Evolutionary conservation across 2,888 invertebrate species (phyloP).

Genomic region (Cephus pulcher): DNA sequence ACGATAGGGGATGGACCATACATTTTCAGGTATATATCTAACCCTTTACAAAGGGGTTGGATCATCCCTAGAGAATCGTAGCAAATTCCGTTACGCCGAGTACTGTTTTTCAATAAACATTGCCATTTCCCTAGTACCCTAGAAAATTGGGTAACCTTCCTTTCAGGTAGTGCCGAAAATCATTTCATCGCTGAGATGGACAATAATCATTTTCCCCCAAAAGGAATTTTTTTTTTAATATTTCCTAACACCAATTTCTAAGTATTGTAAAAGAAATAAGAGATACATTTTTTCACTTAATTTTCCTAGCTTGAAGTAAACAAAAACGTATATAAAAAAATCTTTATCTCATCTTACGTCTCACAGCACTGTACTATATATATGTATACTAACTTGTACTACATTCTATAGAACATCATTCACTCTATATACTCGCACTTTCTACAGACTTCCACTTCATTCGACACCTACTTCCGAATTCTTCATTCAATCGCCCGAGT

Average conservation of each 20-base stretch:
- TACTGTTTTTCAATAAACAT: slow-evolving; percentile 20
- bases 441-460: background rate
- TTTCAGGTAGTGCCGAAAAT: background rate
- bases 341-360: too few species aligned
- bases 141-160: slow-evolving; percentile 14
- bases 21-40: background rate
- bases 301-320: too few species aligned
- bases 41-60: background rate
- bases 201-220: too few species aligned
- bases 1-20: background rate
- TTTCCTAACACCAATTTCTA: too few species aligned
- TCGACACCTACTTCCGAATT: background rate
- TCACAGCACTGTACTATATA: too few species aligned
- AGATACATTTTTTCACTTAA: too few species aligned
- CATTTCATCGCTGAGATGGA: too few species aligned
- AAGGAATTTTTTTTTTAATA: too few species aligned
- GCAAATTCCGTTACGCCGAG: slow-evolving; percentile 17
- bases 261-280: too few species aligned
- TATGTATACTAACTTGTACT: too few species aligned
- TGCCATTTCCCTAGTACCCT: slow-evolving; percentile 1
- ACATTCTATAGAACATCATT: background rate
- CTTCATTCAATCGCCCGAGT: background rate
- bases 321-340: too few species aligned
- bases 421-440: background rate
- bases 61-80: slow-evolving; percentile 7